Evolutionary conservation across 2,797 vertebrate genomes (phyloP).

Genomic region (Coracias cyanogaster): DNA sequence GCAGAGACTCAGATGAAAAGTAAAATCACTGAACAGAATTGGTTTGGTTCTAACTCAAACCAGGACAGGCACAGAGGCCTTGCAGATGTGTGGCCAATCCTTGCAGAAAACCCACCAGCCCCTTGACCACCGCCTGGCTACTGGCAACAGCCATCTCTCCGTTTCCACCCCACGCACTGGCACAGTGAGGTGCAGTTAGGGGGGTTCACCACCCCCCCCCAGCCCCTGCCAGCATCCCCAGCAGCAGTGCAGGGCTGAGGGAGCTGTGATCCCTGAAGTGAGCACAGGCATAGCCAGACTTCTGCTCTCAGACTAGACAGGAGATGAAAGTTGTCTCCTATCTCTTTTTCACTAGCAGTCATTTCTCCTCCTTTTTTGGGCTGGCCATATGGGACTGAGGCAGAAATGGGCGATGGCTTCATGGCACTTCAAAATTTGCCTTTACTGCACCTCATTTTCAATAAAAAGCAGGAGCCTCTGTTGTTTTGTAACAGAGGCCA

Average conservation of each 20-base stretch:
- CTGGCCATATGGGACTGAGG: not conserved
- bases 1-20: no score
- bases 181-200: rapidly evolving
- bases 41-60: no score
- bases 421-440: not conserved
- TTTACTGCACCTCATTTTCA: not conserved
- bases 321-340: not conserved
- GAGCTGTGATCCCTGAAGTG: rapidly evolving
- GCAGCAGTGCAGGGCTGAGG: not conserved
- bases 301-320: not conserved
- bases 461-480: not conserved
- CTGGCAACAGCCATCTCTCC: not conserved
- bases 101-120: not conserved
- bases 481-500: not conserved
- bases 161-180: rapidly evolving
- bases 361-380: rapidly evolving
- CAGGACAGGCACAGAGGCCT: not conserved
- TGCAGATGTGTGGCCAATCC: not conserved
- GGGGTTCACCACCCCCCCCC: not conserved
- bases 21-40: no score
- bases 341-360: not conserved
- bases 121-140: not conserved
- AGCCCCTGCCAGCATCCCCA: no score
- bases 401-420: not conserved
- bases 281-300: not conserved